Base-by-base conservation (phyloP, 30 jellyfish, hydroid and myxozoan genomes). In the Hydractinia echinata region DNA sequence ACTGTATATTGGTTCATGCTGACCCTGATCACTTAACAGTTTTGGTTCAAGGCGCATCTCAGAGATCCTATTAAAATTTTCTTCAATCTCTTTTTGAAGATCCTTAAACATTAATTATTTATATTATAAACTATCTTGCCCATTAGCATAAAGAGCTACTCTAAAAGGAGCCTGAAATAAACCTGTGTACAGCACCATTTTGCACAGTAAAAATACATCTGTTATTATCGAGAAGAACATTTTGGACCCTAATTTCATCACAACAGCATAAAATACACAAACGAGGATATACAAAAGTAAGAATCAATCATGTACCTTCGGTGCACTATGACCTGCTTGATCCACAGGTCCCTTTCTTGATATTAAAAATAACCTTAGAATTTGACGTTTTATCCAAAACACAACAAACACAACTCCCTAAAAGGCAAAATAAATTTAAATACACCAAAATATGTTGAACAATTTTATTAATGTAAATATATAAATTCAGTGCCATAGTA, bases 381-480 rank as follows among this genome's bases (percentile, higher is more conserved):
- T 81, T 50, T 93, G 99, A 4, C 99, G 87, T 14, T 93, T 93
- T 66, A 94, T 86, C 99, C 99, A 93, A 51, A 87, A 69, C 20
- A 93, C 95, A 80, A 86, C 89, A 61, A 84, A 83, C 16, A 83
- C 20, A 58, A 83, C 73, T 6, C 61, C 89, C 91, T 83, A 72
- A 53, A 72, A 2, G 2, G 74, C 1, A 64, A 30, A 30, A 30
- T 30, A 30, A 30, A 30, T 30, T 30, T 30, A 30, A 30, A 30
- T 30, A 30, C 44, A 30, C 1, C 44, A 30, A 30, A 30, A 30
- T 30, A 30, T 30, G 44, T 30, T 30, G 1, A 30, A 30, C 44
- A 30, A 30, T 30, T 30, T 2, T 0, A 0, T 30, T 2, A 30
- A 30, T 0, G 44, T 30, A n/a, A n/a, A n/a, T 30, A 30, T 30